Percentiles rank a stretch among this genome's conserved stretches.
Conservation (phyloP, 2,888 invertebrate species). For the Habrosyne pyritoides region DNA sequence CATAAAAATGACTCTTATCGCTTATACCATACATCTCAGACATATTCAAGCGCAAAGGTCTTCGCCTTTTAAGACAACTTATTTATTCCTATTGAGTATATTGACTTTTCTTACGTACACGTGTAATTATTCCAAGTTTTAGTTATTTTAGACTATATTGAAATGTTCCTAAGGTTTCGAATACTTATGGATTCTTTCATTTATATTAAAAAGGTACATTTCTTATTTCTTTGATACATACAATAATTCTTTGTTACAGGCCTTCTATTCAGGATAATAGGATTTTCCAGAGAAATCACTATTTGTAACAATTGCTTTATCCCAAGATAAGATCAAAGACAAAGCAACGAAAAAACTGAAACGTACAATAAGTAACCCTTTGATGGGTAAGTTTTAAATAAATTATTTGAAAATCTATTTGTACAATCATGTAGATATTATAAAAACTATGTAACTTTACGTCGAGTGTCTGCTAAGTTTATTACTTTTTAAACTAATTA, state of each 20-base stretch:
- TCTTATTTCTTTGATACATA: background rate
- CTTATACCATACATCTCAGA: conserved; percentile 21
- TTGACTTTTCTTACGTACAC: background rate
- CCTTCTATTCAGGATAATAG: background rate
- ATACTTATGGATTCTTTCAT: too few relatives aligned
- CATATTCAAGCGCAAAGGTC: conserved; percentile 42
- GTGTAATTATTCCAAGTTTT: too few relatives aligned
- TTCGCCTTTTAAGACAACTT: conserved; percentile 22
- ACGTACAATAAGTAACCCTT: background rate
- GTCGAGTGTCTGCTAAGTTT: background rate
- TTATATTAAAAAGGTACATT: too few relatives aligned
- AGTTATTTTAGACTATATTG: too few relatives aligned
- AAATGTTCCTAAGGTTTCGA: too few relatives aligned
- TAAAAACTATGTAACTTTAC: conserved; percentile 1
- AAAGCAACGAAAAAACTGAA: background rate
- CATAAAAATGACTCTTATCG: conserved; percentile 13
- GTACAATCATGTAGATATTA: background rate
- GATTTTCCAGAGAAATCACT: background rate
- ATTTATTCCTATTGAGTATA: conserved; percentile 11
- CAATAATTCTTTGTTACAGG: background rate
- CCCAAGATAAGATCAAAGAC: background rate
- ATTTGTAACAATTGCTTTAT: background rate
- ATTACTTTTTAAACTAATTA: conserved; percentile 2
- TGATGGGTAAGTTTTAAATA: background rate
- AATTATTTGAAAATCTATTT: background rate